Evolutionary conservation across 2,797 vertebrate species (phyloP), one percentile per base, ranked within the genome.

Genomic region (Onychomys leucogaster): DNA sequence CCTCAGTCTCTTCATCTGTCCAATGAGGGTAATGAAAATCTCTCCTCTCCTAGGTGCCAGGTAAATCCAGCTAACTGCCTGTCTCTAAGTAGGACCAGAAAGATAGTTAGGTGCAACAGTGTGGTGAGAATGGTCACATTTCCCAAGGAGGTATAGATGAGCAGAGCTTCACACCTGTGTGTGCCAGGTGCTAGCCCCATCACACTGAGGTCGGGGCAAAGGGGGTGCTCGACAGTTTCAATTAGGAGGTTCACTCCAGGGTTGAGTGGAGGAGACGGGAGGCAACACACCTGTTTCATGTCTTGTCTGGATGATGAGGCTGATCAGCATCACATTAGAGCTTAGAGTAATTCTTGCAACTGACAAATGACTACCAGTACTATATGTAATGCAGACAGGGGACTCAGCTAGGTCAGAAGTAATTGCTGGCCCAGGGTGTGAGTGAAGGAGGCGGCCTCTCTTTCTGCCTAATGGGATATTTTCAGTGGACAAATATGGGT

Each of bases 341-440:
- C 32, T 78, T 2, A 1, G 78, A 82, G 92, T 25, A 55, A 55
- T 93, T 49, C 59, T 93, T 75, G 13, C 11, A 94, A 92, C 89
- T 17, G 69, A 95, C 69, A 69, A 94, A 43, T 0, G 2, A 27
- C 76, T 92, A 14, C 43, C 41, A 32, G 89, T 27, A n/a, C 76
- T 95, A 77, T 69, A 83, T 77, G 77, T 91, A 97, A 83, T 81
- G 81, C 91, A 96, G 96, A 89, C 0, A 7, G 21, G 25, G 23
- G 19, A 52, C 41, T 83, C 46, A 29, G 12, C 0, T n/a, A 95
- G 92, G 75, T 92, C 92, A 93, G 75, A 94, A 61, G 46, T 75
- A 71, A 95, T 83, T 75, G 77, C 59, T 49, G 11, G 75, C 19
- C 37, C 0, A 2, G n/a, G 52, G 9, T 6, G 2, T 82, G n/a